Evolutionary conservation across 2,113 vertebrate species (phyloP).

Genomic region (Steatornis caripensis): DNA sequence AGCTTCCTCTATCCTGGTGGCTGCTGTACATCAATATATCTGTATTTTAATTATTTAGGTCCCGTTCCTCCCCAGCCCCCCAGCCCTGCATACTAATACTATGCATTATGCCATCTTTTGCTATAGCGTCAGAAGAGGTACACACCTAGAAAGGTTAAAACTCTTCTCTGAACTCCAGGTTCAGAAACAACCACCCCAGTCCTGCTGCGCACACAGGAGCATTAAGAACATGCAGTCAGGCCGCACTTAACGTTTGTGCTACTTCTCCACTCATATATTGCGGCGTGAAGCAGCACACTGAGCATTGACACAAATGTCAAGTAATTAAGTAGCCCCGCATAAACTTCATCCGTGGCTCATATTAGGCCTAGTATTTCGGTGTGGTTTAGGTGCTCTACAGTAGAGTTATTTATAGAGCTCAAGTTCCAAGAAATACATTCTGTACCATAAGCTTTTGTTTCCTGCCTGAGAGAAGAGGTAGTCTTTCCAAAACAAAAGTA

Average conservation of each 20-base stretch:
- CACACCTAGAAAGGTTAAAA: not conserved
- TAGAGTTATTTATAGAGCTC: not conserved
- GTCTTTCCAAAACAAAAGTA: not conserved
- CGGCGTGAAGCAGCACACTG: not conserved
- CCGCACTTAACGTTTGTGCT: fast-evolving
- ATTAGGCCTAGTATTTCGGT: not conserved
- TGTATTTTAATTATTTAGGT: not conserved
- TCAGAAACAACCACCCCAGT: not conserved
- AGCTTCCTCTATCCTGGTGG: not conserved
- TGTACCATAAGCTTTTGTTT: not conserved
- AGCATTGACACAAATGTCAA: not conserved
- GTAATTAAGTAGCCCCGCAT: not conserved
- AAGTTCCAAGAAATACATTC: not conserved
- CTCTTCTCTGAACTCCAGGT: not conserved
- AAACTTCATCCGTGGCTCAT: not conserved
- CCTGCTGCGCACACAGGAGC: not conserved
- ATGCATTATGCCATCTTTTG: not conserved
- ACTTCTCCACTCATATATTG: not conserved
- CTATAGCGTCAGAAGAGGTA: not conserved
- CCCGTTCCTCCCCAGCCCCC: no score
- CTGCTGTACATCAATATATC: not conserved
- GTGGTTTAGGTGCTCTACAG: not conserved
- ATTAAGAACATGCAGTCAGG: not conserved
- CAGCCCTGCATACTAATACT: not conserved
- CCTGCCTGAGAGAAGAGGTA: not conserved